These are phyloP conservation scores for Drosophila setifemur DNA, from an alignment of 1,140 invertebrate genomes.

Conservation along the genomic window DNA sequence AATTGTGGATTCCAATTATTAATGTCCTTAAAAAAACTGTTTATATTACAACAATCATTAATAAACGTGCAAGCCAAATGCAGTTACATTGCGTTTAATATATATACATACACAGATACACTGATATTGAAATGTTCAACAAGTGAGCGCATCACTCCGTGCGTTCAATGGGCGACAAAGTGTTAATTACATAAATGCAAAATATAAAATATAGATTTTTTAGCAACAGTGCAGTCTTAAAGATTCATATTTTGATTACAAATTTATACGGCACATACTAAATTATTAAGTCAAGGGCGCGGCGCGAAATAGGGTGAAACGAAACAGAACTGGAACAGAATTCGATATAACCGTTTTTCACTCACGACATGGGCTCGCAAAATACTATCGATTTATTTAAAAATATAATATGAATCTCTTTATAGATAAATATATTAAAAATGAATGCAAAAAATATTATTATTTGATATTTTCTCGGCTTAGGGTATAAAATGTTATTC, in stretches of 20 bases:
- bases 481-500: no score
- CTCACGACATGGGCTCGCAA: neutral
- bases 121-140: constrained; percentile 13
- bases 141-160: constrained; percentile 14
- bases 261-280: constrained; percentile 48
- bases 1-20: neutral
- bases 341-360: neutral
- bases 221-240: constrained; percentile 38
- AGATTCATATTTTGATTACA: constrained; percentile 45
- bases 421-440: no score
- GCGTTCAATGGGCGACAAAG: neutral
- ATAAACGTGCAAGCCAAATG: constrained; percentile 20
- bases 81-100: constrained; percentile 18
- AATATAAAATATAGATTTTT: constrained; percentile 8
- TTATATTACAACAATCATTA: neutral
- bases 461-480: no score
- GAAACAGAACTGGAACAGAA: constrained; percentile 1
- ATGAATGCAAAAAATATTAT: no score
- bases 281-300: constrained; percentile 44
- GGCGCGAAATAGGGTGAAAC: neutral
- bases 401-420: no score
- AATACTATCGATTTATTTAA: no score
- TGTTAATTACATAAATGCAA: constrained; percentile 28
- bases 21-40: no score
- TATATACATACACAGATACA: constrained; percentile 31